These are phyloP conservation scores for Agapostemon virescens DNA, from an alignment of 2,888 invertebrate genomes.

Conservation along the genomic window DNA sequence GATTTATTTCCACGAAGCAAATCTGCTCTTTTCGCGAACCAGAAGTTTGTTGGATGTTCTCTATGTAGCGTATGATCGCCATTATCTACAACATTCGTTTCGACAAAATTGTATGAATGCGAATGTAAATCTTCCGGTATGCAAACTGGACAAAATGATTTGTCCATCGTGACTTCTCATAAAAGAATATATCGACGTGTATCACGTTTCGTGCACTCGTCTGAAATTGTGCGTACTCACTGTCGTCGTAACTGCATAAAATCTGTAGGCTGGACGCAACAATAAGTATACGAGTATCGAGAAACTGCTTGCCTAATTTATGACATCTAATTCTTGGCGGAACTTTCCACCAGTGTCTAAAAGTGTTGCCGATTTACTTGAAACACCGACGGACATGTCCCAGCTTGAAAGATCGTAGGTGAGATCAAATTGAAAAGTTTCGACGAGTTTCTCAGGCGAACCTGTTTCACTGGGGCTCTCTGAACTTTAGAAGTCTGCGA, in stretches of 20 bases:
- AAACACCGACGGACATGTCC: conserved; percentile 13
- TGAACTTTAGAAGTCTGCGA: conserved; percentile 44
- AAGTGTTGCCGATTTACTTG: conserved; percentile 23
- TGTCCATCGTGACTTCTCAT: no score
- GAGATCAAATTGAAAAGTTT: conserved; percentile 62
- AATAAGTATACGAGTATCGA: no score
- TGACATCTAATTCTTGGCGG: conserved; percentile 1
- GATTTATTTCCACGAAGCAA: background rate
- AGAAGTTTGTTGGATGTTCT: no score
- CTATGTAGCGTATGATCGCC: no score
- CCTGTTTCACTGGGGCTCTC: conserved; percentile 30
- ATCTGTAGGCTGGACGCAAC: background rate
- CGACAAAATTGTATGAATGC: no score
- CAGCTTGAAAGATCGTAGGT: conserved; percentile 16
- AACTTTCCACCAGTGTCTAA: background rate
- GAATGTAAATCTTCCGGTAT: no score
- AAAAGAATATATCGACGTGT: no score
- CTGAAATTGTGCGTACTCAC: no score
- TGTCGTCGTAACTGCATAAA: no score
- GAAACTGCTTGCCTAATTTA: conserved; percentile 5
- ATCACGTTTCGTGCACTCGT: no score
- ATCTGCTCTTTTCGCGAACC: background rate
- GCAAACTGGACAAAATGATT: no score
- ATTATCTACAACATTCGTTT: no score
- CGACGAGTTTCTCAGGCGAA: conserved; percentile 1